Conservation (phyloP, 2,797 vertebrate genomes). For the Limosa lapponica region DNA sequence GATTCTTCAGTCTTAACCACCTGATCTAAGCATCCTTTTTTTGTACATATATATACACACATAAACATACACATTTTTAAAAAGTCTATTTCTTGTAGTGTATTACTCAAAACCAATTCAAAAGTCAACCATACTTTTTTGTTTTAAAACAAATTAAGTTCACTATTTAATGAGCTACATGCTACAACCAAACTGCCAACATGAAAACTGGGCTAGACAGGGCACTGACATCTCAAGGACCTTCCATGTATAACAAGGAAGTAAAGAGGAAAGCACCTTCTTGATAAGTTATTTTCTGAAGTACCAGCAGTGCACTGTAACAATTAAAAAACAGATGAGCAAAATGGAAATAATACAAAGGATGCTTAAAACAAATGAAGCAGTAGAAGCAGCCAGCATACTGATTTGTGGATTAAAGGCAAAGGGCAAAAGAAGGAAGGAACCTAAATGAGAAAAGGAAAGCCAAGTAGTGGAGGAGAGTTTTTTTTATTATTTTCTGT, state of each 20-base stretch:
- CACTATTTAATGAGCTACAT: neutral
- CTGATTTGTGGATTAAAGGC: neutral
- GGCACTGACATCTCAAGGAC: neutral
- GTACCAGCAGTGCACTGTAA: neutral
- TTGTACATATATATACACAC: neutral
- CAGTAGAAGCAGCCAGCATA: neutral
- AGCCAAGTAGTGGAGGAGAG: neutral
- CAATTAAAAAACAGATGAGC: neutral
- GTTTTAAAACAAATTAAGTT: neutral
- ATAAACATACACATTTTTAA: fast-evolving
- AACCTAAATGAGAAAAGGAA: neutral
- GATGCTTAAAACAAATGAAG: neutral
- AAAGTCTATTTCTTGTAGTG: neutral
- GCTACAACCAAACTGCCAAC: neutral
- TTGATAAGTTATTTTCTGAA: neutral
- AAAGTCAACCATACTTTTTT: neutral
- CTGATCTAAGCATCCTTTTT: neutral
- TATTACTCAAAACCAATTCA: neutral
- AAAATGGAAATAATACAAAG: neutral
- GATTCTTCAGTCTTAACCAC: neutral
- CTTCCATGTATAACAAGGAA: neutral
- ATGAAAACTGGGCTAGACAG: neutral
- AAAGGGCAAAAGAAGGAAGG: neutral
- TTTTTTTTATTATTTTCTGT: neutral
- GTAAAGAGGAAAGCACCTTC: neutral